Base-by-base conservation (phyloP, 2,113 vertebrate species). In the Colistium nudipinnis region DNA sequence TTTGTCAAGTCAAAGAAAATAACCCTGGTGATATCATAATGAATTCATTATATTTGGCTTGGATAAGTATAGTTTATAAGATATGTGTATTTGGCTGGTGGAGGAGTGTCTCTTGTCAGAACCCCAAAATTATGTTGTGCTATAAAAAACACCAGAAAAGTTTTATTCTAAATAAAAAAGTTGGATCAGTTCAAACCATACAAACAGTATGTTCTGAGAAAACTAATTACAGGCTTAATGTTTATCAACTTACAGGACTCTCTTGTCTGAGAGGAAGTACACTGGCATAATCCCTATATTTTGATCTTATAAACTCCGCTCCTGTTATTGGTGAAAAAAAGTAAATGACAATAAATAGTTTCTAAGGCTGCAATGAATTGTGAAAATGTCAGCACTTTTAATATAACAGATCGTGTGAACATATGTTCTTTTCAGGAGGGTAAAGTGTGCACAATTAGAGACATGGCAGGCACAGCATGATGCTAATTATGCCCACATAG, bases 401-500 rank as follows among this genome's bases (percentile, higher is more conserved):
- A 39, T 30, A n/a, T 51, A 20, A 22, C 17, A 49, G 33, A 61
- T 43, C 3, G 2, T 55, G 28, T 28, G 4, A 52, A 64, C 16
- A 59, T 20, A 10, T 49, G 47, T 8, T 55, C 13, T 66, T 31
- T 41, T 47, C 33, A 35, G 54, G 25, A 35, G 27, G 48, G 19
- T 35, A 43, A 54, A 22, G 24, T 38, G 30, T 30, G 36, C 72
- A 45, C 38, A 54, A 24, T 31, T 39, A 39, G n/a, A 39, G 36
- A 55, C 22, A 55, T 52, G 36, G 53, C 27, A 43, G 17, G 12
- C 71, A 79, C 54, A 72, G 59, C 64, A 48, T 74, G 59, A 76
- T 55, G 47, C 69, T 77, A 75, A 87, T 83, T 80, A 79, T 33
- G 22, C 30, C 38, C 45, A 62, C 70, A 79, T 16, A 1, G 76